Evolutionary conservation across 2,797 vertebrate species (phyloP).

Genomic region (Hippopotamyrus pictus): DNA sequence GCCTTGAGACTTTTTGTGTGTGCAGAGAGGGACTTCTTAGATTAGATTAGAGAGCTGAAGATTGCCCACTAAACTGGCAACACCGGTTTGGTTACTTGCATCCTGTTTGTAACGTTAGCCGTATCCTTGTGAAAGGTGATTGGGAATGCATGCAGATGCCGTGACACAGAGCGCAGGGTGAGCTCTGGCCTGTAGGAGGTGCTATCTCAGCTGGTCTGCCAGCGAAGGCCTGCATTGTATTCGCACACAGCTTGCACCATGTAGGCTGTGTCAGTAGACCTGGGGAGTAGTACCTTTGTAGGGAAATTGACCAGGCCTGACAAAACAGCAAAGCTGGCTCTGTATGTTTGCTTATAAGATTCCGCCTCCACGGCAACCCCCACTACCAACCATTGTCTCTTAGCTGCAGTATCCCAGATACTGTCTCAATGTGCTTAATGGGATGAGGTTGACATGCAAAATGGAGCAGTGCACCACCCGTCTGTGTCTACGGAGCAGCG

Average conservation of each 20-base stretch:
- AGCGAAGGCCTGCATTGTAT: constrained; percentile 35
- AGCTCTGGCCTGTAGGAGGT: background rate
- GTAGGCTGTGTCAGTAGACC: constrained; percentile 31
- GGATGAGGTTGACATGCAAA: constrained; percentile 8
- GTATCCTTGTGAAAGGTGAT: constrained; percentile 29
- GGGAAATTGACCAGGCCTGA: constrained; percentile 39
- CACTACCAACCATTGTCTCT: constrained; percentile 40
- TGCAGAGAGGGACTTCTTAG: constrained; percentile 11
- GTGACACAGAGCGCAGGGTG: background rate
- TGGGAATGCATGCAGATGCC: background rate
- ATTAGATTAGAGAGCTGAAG: constrained; percentile 28
- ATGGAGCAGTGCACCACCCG: background rate
- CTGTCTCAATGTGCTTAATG: constrained; percentile 42
- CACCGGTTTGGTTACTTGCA: constrained; percentile 38
- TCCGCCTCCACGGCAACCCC: constrained; percentile 20
- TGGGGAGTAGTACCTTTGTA: constrained; percentile 41
- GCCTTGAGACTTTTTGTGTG: background rate
- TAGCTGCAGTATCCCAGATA: constrained; percentile 39
- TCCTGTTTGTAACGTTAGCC: constrained; percentile 36
- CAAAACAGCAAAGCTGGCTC: constrained; percentile 41
- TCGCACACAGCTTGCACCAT: constrained; percentile 40
- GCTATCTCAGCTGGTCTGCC: background rate
- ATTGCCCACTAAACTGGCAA: constrained; percentile 38
- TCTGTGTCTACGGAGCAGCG: background rate
- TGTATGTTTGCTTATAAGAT: constrained; percentile 46